phyloP scores from a whole-genome alignment of 1,140 invertebrate genomes.

The Tetragnatha versicolor region DNA sequence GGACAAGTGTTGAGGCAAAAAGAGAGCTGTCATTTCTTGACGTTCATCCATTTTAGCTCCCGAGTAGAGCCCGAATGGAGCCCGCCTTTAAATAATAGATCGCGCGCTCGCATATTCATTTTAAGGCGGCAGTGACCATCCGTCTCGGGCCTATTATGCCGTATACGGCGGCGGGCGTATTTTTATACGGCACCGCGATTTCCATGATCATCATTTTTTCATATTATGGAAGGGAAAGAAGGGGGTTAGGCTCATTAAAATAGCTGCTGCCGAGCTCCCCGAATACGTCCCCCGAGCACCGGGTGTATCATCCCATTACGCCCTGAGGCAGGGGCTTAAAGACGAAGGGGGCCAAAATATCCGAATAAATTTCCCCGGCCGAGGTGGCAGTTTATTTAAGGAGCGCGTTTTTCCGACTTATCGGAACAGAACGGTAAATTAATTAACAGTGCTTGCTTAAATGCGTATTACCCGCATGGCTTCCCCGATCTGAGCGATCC shows the following conservation, averaged over 20 bases:
- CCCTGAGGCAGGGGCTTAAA: no score
- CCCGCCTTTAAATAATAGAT: slow-evolving; percentile 54
- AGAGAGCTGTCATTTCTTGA: slow-evolving; percentile 23
- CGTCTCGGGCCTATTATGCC: slow-evolving; percentile 39
- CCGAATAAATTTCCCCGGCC: neutral
- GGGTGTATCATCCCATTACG: slow-evolving; percentile 36
- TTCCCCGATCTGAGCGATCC: neutral
- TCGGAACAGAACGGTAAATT: slow-evolving; percentile 43
- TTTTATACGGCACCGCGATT: slow-evolving; percentile 38
- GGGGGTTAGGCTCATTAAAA: slow-evolving; percentile 48
- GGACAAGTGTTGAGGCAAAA: slow-evolving; percentile 45
- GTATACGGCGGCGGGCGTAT: slow-evolving; percentile 28
- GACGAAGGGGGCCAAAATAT: no score
- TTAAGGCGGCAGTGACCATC: slow-evolving; percentile 48
- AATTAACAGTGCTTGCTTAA: slow-evolving; percentile 48
- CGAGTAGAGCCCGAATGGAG: slow-evolving; percentile 43
- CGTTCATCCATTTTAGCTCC: slow-evolving; percentile 49
- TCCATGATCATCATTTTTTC: slow-evolving; percentile 53
- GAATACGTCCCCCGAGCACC: slow-evolving; percentile 44
- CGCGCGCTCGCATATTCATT: slow-evolving; percentile 44
- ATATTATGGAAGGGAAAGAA: slow-evolving; percentile 42
- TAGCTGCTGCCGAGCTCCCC: slow-evolving; percentile 30
- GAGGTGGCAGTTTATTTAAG: neutral
- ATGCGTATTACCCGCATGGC: slow-evolving; percentile 48
- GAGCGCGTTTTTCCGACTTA: no score